A percentile compares a stretch with the other conserved stretches of the same genome.
Evolutionary conservation across 2,113 vertebrate species (phyloP).

Genomic region (Sphyrna mokarran): DNA sequence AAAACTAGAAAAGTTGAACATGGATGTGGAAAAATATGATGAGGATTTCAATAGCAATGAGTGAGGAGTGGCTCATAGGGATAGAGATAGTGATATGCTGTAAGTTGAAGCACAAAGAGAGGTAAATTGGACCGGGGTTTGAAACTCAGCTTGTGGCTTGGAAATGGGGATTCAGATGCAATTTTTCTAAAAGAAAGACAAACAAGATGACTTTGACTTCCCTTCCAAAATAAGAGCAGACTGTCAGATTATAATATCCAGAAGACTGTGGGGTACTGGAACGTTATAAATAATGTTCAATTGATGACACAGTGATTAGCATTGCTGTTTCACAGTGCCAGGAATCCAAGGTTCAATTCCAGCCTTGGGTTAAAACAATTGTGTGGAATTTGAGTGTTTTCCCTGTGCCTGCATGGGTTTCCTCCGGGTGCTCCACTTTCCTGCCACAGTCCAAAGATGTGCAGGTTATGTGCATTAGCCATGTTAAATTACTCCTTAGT

Average conservation of each 20-base stretch:
- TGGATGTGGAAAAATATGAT: background rate
- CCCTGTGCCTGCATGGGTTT: too few relatives aligned
- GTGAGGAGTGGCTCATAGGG: background rate
- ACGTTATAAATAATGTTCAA: background rate
- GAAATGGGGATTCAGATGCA: background rate
- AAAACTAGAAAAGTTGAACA: background rate
- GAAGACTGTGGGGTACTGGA: background rate
- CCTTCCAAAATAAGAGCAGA: background rate
- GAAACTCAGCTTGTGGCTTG: background rate
- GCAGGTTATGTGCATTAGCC: too few relatives aligned
- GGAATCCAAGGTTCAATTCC: too few relatives aligned
- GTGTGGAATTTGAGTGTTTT: too few relatives aligned
- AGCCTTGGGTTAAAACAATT: too few relatives aligned
- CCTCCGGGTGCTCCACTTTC: too few relatives aligned
- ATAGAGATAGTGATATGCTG: background rate
- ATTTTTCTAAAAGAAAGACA: background rate
- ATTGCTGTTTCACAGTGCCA: too few relatives aligned
- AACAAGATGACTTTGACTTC: background rate
- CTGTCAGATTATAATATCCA: background rate
- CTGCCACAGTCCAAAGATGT: too few relatives aligned
- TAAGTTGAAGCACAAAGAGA: background rate
- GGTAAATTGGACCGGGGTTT: background rate
- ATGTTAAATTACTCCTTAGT: too few relatives aligned
- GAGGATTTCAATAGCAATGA: background rate
- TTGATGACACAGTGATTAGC: too few relatives aligned